Base-by-base conservation (phyloP, 2,113 vertebrate genomes). In the Ascaphus truei region DNA sequence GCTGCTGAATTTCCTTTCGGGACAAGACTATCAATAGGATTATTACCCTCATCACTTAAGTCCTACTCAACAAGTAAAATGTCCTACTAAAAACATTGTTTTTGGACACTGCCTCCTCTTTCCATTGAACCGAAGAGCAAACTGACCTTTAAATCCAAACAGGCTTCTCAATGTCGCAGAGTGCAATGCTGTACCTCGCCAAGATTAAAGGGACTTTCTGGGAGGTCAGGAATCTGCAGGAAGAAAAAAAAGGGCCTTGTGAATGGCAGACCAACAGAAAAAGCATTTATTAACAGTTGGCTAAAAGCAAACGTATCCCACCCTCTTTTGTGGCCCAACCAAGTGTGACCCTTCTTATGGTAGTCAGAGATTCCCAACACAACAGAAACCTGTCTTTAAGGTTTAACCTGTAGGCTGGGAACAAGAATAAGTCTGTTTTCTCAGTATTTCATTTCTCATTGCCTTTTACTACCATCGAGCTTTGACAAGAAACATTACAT, bases 361-460 rank as follows among this genome's bases (percentile, higher is more conserved):
- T 61, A 29, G 67, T 52, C 67, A 61, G 55, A 59, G 26, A 61
- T 71, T 71, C 45, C 60, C 43, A 68, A 68, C 66, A 71, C 43
- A 68, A 68, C 66, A 59, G 48, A 59, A 61, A 71, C 67, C 67
- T 61, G 67, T 71, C 67, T 71, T 61, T 71, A 61, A 48, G 57
- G 43, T 61, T 39, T 31, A 71, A 60, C 67, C 67, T 52, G 67
- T 52, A 71, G 65, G 67, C 67, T 71, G 67, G 67, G 67, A 71
- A 71, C 67, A 71, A 61, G 67, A 71, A 61, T 52, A 71, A 52
- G 45, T 61, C 67, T 71, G 47, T 71, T 71, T 71, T 71, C 67
- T 71, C 67, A 71, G 67, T 60, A 71, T 71, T 59, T 71, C 29
- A 71, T 71, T 71, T 71, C 67, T 16, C 31, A 36, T 33, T 57